Base-by-base conservation (phyloP, 1,140 invertebrate genomes). In the Pogonomyrmex californicus region DNA sequence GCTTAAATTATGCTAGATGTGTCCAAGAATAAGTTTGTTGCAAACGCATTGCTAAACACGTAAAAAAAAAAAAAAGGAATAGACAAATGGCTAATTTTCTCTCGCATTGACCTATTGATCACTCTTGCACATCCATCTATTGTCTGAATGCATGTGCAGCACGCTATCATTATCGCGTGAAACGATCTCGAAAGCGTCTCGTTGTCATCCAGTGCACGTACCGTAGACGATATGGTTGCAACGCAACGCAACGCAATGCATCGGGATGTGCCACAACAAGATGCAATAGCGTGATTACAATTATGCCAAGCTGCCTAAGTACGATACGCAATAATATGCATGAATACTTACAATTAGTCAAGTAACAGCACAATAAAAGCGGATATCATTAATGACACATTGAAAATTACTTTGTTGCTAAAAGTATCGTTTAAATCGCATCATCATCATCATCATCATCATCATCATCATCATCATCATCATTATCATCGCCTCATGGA, bases 241-340 rank as follows among this genome's bases (percentile, higher is more conserved):
- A 60, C 51, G 75, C 65, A 30, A 60, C 51, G 73, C 77, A 17
- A 70, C 54, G 49, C 78, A 62, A 65, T 56, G 79, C 62, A 49
- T 54, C 41, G 38, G 79, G 54, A 86, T 60, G 47, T 70, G 81
- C 81, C 30, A 49, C 71, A 87, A 70, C 86, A n/a, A 77, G 82
- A 85, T 82, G 89, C 91, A 91, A 91, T 92, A 92, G 89, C 89
- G 79, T 90, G 91, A 92, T 92, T 92, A 91, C 89, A 92, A 91
- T 92, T 91, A 91, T 82, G 70, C 66, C 23, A 58, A 86, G 88
- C 76, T 60, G 81, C 65, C 89, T 91, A 90, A 91, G 86, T 89
- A 86, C 51, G 76, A 83, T 51, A 65, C 62, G 71, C 70, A 77
- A 78, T 68, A 56, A n/a, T 33, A 60, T 68, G 66, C 65, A 47